phyloP scores from a whole-genome alignment of 1,140 invertebrate species.

The Tribolium madens region DNA sequence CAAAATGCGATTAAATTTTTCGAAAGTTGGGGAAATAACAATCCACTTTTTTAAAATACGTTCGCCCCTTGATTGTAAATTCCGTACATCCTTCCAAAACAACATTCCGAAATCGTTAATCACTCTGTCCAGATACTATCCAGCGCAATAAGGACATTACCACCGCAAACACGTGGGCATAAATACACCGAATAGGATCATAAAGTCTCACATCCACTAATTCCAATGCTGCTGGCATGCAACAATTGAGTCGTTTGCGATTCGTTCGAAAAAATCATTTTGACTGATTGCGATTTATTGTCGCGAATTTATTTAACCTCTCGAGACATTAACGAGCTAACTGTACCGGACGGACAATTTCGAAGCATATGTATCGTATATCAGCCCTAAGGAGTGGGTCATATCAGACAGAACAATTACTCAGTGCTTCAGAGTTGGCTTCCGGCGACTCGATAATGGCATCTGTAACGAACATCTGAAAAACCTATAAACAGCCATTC shows the following conservation, averaged over 20 bases:
- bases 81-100: too few species aligned
- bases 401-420: slow-evolving; percentile 37
- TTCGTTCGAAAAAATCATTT: not conserved
- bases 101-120: not conserved
- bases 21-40: too few species aligned
- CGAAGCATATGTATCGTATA: slow-evolving; percentile 26
- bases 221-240: slow-evolving; percentile 43
- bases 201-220: slow-evolving; percentile 52
- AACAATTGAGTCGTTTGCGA: slow-evolving; percentile 19
- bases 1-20: too few species aligned
- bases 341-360: slow-evolving; percentile 31
- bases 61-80: too few species aligned
- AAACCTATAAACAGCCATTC: slow-evolving; percentile 13
- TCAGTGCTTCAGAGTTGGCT: slow-evolving; percentile 10
- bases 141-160: slow-evolving; percentile 42
- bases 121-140: slow-evolving; percentile 8
- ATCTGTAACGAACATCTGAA: slow-evolving; percentile 14
- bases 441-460: slow-evolving; percentile 21
- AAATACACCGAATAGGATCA: slow-evolving; percentile 49
- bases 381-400: slow-evolving; percentile 37
- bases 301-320: slow-evolving; percentile 14
- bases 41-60: too few species aligned
- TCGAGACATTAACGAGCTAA: slow-evolving; percentile 27
- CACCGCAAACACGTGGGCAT: slow-evolving; percentile 49
- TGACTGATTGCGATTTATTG: slow-evolving; percentile 33